Conservation (phyloP, 2,888 invertebrate species). For the Aphidius colemani region DNA sequence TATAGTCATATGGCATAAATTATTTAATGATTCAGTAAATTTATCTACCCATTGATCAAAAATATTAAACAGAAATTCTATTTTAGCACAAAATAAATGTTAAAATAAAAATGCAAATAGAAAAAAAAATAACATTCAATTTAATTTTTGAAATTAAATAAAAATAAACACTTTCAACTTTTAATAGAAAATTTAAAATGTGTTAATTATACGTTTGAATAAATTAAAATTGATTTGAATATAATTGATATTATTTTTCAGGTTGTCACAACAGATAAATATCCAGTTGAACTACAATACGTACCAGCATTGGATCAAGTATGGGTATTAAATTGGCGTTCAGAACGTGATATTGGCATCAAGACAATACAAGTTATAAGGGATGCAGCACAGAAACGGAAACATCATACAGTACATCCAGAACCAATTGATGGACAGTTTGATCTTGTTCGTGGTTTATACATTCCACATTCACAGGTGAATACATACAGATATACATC, state of each 20-base stretch:
- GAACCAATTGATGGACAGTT: conserved; percentile 78
- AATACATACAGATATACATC: conserved; percentile 10
- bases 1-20: too few species aligned
- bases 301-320: conserved; percentile 75
- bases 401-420: conserved; percentile 74
- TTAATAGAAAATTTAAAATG: too few species aligned
- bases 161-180: too few species aligned
- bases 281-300: conserved; percentile 73
- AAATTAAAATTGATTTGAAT: neutral
- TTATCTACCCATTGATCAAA: too few species aligned
- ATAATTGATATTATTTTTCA: conserved; percentile 41
- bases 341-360: conserved; percentile 64
- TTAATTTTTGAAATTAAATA: too few species aligned
- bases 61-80: too few species aligned
- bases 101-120: neutral
- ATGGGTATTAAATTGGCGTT: conserved; percentile 75
- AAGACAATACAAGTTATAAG: conserved; percentile 76
- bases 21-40: too few species aligned
- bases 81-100: neutral
- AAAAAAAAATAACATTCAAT: too few species aligned
- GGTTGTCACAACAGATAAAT: conserved; percentile 75
- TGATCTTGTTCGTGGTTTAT: conserved; percentile 71
- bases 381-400: conserved; percentile 72
- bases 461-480: conserved; percentile 67
- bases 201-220: too few species aligned